Percentiles rank a stretch among this genome's conserved stretches.
These are phyloP conservation scores for Drosophila tsacasi DNA, from an alignment of 1,140 invertebrate species.

Conservation along the genomic window DNA sequence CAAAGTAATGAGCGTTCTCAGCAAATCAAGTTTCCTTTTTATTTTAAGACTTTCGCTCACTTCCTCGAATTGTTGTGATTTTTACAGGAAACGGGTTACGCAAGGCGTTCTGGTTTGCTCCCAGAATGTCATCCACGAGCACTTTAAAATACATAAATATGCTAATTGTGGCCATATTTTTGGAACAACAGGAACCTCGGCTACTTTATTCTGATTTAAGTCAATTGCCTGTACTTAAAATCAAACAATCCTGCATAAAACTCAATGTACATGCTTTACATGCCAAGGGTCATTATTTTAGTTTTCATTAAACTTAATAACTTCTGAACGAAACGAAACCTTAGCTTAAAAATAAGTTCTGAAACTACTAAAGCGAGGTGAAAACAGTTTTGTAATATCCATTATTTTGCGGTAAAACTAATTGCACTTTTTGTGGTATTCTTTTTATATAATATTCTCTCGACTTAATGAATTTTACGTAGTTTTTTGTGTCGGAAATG, in stretches of 20 bases:
- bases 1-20: slow-evolving; percentile 14
- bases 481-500: slow-evolving; percentile 31
- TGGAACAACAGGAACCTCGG: background rate
- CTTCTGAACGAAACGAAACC: background rate
- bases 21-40: slow-evolving; percentile 54
- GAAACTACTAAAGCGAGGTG: slow-evolving; percentile 2
- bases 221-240: background rate
- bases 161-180: background rate
- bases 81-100: slow-evolving; percentile 23
- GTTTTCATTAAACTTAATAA: background rate
- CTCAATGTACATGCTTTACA: background rate
- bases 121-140: background rate
- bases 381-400: slow-evolving; percentile 25
- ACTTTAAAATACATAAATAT: slow-evolving; percentile 3
- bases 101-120: slow-evolving; percentile 24
- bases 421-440: slow-evolving; percentile 26
- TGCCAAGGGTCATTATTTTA: background rate
- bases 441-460: slow-evolving; percentile 20
- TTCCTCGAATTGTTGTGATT: slow-evolving; percentile 25
- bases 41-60: slow-evolving; percentile 37
- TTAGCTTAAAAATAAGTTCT: background rate
- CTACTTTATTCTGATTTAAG: background rate
- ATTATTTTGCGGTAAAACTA: slow-evolving; percentile 33
- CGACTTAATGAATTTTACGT: slow-evolving; percentile 25
- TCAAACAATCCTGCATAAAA: background rate